phyloP scores from a whole-genome alignment of 2,797 vertebrate genomes.

The Sardinella longiceps region DNA sequence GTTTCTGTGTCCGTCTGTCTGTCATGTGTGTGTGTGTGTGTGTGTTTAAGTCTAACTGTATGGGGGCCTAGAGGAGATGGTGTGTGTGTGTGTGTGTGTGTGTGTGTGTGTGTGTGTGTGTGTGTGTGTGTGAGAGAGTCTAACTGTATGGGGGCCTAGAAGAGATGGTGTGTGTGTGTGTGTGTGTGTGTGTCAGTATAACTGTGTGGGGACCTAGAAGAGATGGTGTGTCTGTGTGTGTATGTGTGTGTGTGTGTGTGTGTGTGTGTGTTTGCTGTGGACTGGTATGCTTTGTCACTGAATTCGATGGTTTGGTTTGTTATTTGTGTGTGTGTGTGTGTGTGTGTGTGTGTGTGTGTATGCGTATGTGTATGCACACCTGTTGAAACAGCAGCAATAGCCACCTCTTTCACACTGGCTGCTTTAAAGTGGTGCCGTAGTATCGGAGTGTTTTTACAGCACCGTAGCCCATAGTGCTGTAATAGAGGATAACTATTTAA shows the following conservation, averaged over 20 bases:
- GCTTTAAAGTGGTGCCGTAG: neutral
- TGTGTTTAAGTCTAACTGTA: no score
- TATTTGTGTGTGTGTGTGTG: neutral
- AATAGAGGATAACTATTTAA: neutral
- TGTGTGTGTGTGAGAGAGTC: no score
- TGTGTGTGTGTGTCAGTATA: neutral
- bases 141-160: no score
- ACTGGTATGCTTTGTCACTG: no score
- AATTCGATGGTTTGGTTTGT: no score
- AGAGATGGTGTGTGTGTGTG: slow-evolving; percentile 21
- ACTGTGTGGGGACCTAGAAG: neutral
- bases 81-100: slow-evolving; percentile 26
- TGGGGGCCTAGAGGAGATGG: no score
- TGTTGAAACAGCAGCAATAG: neutral
- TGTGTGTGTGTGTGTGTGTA: neutral
- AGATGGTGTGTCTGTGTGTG: neutral
- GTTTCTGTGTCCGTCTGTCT: no score
- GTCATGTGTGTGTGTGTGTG: no score
- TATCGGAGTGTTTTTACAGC: neutral
- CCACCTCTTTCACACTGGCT: neutral
- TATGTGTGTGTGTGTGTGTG: neutral
- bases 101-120: no score
- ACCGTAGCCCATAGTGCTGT: neutral
- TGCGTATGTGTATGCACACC: neutral
- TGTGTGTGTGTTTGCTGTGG: neutral